These are phyloP conservation scores for Tribolium madens DNA, from an alignment of 1,140 invertebrate genomes.

Conservation along the genomic window DNA sequence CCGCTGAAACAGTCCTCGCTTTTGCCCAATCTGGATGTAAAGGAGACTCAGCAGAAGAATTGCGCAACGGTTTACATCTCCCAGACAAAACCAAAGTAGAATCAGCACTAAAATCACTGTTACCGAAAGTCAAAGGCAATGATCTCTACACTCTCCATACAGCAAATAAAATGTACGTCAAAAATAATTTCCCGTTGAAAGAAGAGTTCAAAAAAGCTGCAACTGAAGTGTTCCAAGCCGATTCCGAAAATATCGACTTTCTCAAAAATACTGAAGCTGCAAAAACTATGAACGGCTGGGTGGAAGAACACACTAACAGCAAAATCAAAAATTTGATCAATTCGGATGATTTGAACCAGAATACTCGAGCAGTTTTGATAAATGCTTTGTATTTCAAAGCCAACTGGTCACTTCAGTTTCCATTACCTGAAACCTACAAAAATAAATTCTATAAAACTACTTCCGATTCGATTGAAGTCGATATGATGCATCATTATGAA, in stretches of 20 bases:
- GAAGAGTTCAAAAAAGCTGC: conserved; percentile 63
- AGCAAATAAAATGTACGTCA: conserved; percentile 64
- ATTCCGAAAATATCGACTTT: conserved; percentile 71
- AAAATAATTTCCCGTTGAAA: conserved; percentile 64
- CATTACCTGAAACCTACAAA: conserved; percentile 64
- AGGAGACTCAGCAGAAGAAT: conserved; percentile 69
- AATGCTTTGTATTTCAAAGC: conserved; percentile 89
- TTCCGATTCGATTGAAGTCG: conserved; percentile 66
- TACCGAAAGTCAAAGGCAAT: background rate
- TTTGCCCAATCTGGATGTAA: conserved; percentile 67
- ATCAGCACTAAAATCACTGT: background rate
- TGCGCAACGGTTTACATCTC: conserved; percentile 60
- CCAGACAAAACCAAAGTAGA: conserved; percentile 38
- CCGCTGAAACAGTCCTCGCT: conserved; percentile 65
- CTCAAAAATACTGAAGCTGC: conserved; percentile 62
- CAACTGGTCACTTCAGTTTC: conserved; percentile 72
- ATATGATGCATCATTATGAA: conserved; percentile 73
- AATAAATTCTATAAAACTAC: conserved; percentile 65
- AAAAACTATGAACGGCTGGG: conserved; percentile 77
- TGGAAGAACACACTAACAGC: conserved; percentile 77
- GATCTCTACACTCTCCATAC: background rate
- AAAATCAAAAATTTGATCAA: conserved; percentile 78
- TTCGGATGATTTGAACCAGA: conserved; percentile 67
- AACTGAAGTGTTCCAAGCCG: conserved; percentile 67
- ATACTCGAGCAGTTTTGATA: conserved; percentile 77